Conservation (phyloP, 2,888 invertebrate genomes). For the Macrophya alboannulata region DNA sequence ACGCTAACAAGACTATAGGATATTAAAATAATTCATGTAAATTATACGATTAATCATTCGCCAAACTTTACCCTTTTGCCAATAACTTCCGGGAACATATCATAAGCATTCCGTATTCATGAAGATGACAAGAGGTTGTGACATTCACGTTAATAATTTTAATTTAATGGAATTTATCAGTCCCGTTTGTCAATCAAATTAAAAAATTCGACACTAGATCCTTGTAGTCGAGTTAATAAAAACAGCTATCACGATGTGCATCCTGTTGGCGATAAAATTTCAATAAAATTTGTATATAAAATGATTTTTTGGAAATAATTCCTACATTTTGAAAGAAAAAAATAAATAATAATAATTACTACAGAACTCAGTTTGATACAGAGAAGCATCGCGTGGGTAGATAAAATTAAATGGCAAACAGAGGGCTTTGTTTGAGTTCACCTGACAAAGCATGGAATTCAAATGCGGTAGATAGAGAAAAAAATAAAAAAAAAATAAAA, state of each 20-base stretch:
- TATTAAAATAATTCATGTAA: conserved; percentile 36
- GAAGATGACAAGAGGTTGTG: conserved; percentile 12
- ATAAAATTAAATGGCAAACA: neutral
- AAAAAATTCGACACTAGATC: conserved; percentile 2
- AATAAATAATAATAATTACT: neutral
- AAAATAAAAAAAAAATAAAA: neutral
- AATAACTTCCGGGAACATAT: neutral
- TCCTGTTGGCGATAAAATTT: conserved; percentile 4
- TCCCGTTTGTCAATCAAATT: neutral
- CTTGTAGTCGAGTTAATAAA: neutral
- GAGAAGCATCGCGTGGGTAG: neutral
- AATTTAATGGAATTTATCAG: neutral
- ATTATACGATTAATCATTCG: conserved; percentile 4
- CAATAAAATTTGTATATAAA: neutral
- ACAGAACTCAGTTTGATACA: neutral
- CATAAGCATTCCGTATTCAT: conserved; percentile 15
- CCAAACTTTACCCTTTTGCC: conserved; percentile 25
- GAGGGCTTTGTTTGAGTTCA: too few species aligned
- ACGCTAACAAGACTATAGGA: neutral
- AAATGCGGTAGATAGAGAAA: neutral
- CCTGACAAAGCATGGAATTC: neutral
- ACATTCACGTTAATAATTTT: conserved; percentile 18
- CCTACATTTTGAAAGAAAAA: neutral
- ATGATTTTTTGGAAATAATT: neutral
- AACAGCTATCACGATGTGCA: neutral